Conservation (phyloP, 2,888 invertebrate species). For the Sisyra nigra region DNA sequence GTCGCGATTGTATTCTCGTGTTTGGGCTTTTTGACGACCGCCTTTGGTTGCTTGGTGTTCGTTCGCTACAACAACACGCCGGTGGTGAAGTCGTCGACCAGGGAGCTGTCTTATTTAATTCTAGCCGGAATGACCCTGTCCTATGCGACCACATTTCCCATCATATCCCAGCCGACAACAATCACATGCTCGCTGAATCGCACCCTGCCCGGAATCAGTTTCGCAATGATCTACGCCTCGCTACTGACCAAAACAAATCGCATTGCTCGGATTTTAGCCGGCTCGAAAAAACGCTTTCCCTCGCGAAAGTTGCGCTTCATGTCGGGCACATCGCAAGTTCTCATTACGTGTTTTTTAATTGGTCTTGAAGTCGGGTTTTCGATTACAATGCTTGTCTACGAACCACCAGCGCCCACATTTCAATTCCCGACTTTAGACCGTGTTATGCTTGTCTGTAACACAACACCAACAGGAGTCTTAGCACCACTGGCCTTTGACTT, state of each 20-base stretch:
- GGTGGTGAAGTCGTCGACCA: conserved; percentile 53
- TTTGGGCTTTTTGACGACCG: conserved; percentile 44
- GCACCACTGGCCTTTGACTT: conserved; percentile 55
- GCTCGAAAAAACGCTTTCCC: conserved; percentile 53
- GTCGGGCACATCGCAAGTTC: conserved; percentile 32
- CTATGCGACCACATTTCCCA: conserved; percentile 43
- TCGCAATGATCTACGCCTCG: conserved; percentile 58
- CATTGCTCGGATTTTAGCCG: conserved; percentile 57
- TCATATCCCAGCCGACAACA: conserved; percentile 42
- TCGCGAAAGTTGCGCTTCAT: conserved; percentile 50
- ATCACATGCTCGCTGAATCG: conserved; percentile 40
- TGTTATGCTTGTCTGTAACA: conserved; percentile 45
- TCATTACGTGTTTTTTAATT: conserved; percentile 46
- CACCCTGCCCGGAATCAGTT: conserved; percentile 39
- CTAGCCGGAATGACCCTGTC: conserved; percentile 40
- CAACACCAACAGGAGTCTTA: conserved; percentile 37
- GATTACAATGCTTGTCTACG: conserved; percentile 37
- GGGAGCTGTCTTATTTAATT: conserved; percentile 53
- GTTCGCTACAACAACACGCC: conserved; percentile 55
- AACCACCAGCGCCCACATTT: conserved; percentile 39
- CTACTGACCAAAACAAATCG: conserved; percentile 63
- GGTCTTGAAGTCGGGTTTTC: conserved; percentile 49
- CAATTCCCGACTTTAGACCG: conserved; percentile 33
- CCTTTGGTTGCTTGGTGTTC: conserved; percentile 42
- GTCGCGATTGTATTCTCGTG: conserved; percentile 39